Base-by-base conservation (phyloP, 2,888 invertebrate genomes). In the Pilophorus perplexus region DNA sequence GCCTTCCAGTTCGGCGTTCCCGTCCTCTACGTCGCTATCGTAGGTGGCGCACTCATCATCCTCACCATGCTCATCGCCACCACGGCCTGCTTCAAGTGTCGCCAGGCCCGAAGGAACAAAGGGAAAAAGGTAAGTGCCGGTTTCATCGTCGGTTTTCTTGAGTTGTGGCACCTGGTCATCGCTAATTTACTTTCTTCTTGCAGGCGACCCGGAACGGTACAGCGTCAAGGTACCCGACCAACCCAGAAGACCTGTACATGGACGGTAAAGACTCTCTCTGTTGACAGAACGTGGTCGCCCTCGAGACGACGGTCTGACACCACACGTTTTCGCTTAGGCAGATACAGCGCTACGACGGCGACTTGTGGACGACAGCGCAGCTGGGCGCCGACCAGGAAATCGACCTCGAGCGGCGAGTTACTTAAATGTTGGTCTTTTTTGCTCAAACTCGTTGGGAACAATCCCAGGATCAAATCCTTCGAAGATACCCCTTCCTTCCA, bases 181-280 rank as follows among this genome's bases (percentile, higher is more conserved):
- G n/a, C n/a, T n/a, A n/a, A n/a, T n/a, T n/a, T n/a, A n/a, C n/a
- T n/a, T n/a, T 83, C 72, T 83, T n/a, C n/a, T n/a, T n/a, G n/a
- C n/a, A n/a, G n/a, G n/a, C n/a, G n/a, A 83, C 75, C 81, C 83
- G 71, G 27, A 66, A 55, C 28, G 66, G 66, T 1, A 16, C 76
- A 76, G 46, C 82, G 82, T 72, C 83, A 83, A 73, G 67, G 73
- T 75, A 72, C 33, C 71, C 73, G 16, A 80, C 73, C 38, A 64
- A 70, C 70, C 71, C 73, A 4, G 74, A 74, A 64, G 75, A 76
- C 66, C 71, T 76, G 28, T 75, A 74, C 74, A 79, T 82, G 46
- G 83, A 85, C 74, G 81, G 85, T 71, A 86, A 86, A 77, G 86
- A 86, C 76, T 84, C 84, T 77, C 84, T 86, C 78, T 86, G 86